Base-by-base conservation (phyloP, 2,113 vertebrate species). In the Benitochromis conjunctus region DNA sequence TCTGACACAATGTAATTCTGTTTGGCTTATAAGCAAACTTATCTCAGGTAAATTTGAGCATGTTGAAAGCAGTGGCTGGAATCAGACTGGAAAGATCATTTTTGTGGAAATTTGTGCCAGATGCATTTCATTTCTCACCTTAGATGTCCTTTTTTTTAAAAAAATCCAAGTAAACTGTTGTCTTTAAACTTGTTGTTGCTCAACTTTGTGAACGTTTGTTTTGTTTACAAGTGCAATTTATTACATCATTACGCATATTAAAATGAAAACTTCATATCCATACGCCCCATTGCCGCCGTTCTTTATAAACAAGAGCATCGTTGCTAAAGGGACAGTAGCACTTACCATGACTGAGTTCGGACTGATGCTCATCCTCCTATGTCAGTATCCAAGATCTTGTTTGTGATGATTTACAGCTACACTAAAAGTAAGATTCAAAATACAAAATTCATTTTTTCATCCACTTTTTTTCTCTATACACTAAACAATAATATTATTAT, bases 31-130 rank as follows among this genome's bases (percentile, higher is more conserved):
- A 91, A 92, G 90, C 90, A 95, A 92, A 92, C 85, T 81, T 87
- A 91, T 92, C 94, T 96, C 95, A 95, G 96, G 95, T 96, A 86
- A 38, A 93, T 91, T 82, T 88, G 78, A 80, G 85, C 91, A 80
- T 54, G 43, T 64, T 78, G 66, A 79, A 88, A 46, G 5, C 55
- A 55, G 56, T 62, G 56, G 87, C 66, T 83, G 80, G 16, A 86
- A 29, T 74, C 31, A 2, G 88, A 92, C 82, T 93, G 90, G 86
- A 89, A 78, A 86, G 41, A 86, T 36, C 36, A 26, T 24, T 38
- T 16, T 55, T 58, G 51, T 76, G 71, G 71, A 53, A 76, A 53
- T 53, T 46, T 41, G 79, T 89, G 79, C 26, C 76, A 71, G 90
- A 87, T 89, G 69, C 84, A 89, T 92, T 93, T 89, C 21, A 86